Evolutionary conservation across 2,888 invertebrate species (phyloP).

Genomic region (Syrphus vitripennis): DNA sequence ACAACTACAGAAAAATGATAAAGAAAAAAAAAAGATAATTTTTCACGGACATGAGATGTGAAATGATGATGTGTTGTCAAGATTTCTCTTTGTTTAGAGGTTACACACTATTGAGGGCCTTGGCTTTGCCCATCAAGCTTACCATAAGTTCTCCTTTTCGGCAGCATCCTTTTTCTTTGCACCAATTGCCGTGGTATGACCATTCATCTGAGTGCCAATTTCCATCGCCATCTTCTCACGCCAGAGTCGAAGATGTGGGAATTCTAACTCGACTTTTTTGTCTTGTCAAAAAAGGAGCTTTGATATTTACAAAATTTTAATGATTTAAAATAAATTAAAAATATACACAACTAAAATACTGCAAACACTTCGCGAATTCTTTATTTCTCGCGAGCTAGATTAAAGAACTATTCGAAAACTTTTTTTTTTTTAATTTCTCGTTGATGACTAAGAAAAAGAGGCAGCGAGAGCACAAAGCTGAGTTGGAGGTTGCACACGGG

Average conservation of each 20-base stretch:
- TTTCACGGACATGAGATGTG: constrained; percentile 41
- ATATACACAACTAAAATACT: constrained; percentile 60
- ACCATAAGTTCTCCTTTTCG: constrained; percentile 80
- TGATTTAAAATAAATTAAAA: constrained; percentile 29
- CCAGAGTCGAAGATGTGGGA: constrained; percentile 32
- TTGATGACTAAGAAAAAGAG: constrained; percentile 17
- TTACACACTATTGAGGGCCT: not conserved
- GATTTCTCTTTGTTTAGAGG: constrained; percentile 15
- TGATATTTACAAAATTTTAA: constrained; percentile 44
- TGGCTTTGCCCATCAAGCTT: constrained; percentile 12
- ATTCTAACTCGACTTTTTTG: constrained; percentile 36
- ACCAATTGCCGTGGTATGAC: constrained; percentile 75
- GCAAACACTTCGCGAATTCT: constrained; percentile 32
- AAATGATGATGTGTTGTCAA: constrained; percentile 19
- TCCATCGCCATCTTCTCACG: constrained; percentile 77
- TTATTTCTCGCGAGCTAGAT: constrained; percentile 37
- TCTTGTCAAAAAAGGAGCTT: not conserved
- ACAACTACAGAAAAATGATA: not conserved
- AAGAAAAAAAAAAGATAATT: not conserved
- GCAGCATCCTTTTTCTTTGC: constrained; percentile 79
- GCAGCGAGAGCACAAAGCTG: constrained; percentile 5
- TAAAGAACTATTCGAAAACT: constrained; percentile 24
- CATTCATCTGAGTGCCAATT: constrained; percentile 78
- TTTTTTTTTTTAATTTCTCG: constrained; percentile 22
- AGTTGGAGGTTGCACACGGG: not conserved